Conservation (phyloP, 2,113 vertebrate species). For the Microtus montanus region DNA sequence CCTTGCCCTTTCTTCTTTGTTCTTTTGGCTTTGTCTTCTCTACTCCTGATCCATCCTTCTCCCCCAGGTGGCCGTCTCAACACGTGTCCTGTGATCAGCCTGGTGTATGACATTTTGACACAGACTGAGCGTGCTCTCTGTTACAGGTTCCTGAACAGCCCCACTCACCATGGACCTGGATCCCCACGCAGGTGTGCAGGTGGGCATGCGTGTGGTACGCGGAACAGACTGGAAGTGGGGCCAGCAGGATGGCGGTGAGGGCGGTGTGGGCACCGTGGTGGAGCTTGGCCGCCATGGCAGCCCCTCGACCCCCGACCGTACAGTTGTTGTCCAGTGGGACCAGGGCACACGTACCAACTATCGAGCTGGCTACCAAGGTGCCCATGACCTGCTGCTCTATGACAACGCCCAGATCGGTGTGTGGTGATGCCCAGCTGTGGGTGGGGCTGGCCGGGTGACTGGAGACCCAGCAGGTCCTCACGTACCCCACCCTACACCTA, state of each 20-base stretch:
- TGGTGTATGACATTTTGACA: background rate
- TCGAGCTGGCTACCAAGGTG: slow-evolving; percentile 96
- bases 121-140: background rate
- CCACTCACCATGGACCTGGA: slow-evolving; percentile 82
- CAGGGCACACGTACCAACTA: slow-evolving; percentile 98
- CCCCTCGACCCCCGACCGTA: slow-evolving; percentile 97
- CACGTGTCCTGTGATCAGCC: background rate
- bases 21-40: background rate
- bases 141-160: slow-evolving; percentile 30
- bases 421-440: background rate
- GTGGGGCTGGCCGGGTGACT: background rate
- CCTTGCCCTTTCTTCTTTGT: too few species aligned
- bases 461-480: background rate
- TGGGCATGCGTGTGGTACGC: slow-evolving; percentile 97
- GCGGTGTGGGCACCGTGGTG: slow-evolving; percentile 97
- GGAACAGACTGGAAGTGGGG: slow-evolving; percentile 99
- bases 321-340: slow-evolving; percentile 99
- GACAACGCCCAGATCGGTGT: slow-evolving; percentile 98
- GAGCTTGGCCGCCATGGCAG: slow-evolving; percentile 97
- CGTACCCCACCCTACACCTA: slow-evolving; percentile 60
- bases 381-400: slow-evolving; percentile 96
- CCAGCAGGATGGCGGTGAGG: slow-evolving; percentile 96
- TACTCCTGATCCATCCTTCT: background rate
- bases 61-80: background rate
- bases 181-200: slow-evolving; percentile 92